Percentiles rank a stretch among this genome's conserved stretches.
Evolutionary conservation across 2,113 vertebrate genomes (phyloP).

Genomic region (Silurus meridionalis): DNA sequence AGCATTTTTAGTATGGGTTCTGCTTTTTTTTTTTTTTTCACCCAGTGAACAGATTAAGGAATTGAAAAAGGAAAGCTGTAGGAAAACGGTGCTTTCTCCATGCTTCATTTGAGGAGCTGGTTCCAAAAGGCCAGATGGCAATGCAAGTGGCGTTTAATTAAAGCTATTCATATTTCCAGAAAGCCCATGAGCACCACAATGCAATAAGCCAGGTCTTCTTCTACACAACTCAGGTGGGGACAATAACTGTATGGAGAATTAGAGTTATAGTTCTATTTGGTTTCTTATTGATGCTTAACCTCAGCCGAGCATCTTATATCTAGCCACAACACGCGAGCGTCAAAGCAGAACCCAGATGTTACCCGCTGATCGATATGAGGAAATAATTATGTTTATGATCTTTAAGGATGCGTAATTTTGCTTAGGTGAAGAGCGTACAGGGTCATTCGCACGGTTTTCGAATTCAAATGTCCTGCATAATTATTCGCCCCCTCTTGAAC

Average conservation of each 20-base stretch:
- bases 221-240: constrained; percentile 40
- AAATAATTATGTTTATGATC: constrained; percentile 3
- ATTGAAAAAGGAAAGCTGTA: constrained; percentile 42
- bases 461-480: neutral
- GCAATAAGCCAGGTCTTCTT: constrained; percentile 41
- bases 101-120: constrained; percentile 68
- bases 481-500: neutral
- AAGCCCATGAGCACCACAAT: constrained; percentile 58
- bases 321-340: neutral
- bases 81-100: constrained; percentile 19
- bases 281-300: constrained; percentile 41
- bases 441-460: neutral
- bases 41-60: constrained; percentile 30
- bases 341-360: neutral
- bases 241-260: constrained; percentile 42
- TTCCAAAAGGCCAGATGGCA: constrained; percentile 76
- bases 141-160: constrained; percentile 75
- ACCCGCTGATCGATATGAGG: neutral
- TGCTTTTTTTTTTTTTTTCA: constrained; percentile 27
- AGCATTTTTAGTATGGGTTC: neutral
- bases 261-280: constrained; percentile 9
- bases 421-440: neutral
- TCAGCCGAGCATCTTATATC: constrained; percentile 15
- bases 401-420: neutral
- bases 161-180: constrained; percentile 79